Evolutionary conservation across 2,113 vertebrate species (phyloP), one percentile per base, ranked within the genome.

Genomic region (Actenoides hombroni): DNA sequence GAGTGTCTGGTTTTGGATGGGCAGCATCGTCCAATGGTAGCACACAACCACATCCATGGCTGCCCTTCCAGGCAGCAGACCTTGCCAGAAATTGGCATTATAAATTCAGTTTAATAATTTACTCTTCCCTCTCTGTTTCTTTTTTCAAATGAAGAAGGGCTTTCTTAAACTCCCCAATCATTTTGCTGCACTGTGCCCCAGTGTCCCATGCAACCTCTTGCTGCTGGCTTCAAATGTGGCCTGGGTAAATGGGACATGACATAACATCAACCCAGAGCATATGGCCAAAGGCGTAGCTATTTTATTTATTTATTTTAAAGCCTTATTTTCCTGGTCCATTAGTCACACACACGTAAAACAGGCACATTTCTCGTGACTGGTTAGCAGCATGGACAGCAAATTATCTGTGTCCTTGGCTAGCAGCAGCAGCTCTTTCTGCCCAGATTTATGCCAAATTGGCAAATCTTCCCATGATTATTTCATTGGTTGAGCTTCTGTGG

Each of bases 371-470:
- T 53, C 40, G 14, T 54, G 76, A 33, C n/a, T 48, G 40, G 7
- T 48, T 54, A 87, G 84, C 78, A n/a, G 65, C 49, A 59, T 0
- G 0, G 61, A 37, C 44, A 80, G 75, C 9, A 40, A 90, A 70
- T 76, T 57, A 25, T 57, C 70, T 65, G 26, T 64, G 40, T 37
- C 85, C 71, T 86, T 93, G 82, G 75, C 68, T 67, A 37, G 42
- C 61, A 90, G 61, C 11, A 48, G 10, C 48, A 67, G 37, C 29
- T 78, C 28, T 67, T 77, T 83, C 85, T 95, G 78, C 54, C n/a
- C 71, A 90, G 42, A 80, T 96, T 67, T 69, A 14, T 80, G 76
- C 68, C 93, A 83, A 9, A 42, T 4, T 90, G 87, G 87, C 90
- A 86, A 29, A 74, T 42, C 28, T 61, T 76, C 51, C 13, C 2